These are phyloP conservation scores for Pangasius djambal DNA, from an alignment of 2,797 vertebrate species.

Conservation along the genomic window DNA sequence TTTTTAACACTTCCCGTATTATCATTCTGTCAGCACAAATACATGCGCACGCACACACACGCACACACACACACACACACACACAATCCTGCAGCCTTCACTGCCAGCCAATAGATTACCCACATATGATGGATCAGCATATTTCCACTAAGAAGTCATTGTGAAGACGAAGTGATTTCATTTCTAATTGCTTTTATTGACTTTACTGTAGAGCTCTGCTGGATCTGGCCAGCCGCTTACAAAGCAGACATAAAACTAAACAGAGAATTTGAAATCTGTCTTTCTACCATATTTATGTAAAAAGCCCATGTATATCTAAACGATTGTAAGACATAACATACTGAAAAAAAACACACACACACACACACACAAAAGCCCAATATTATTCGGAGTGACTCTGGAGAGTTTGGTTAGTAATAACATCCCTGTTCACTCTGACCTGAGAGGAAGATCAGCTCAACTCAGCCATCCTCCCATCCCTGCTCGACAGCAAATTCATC, in stretches of 20 bases:
- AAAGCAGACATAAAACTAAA: slow-evolving; percentile 52
- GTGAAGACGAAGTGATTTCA: slow-evolving; percentile 51
- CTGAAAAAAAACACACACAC: not conserved
- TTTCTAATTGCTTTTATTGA: slow-evolving; percentile 64
- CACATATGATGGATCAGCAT: slow-evolving; percentile 52
- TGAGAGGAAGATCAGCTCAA: not conserved
- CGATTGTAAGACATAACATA: not conserved
- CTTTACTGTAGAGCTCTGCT: slow-evolving; percentile 46
- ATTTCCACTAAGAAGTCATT: slow-evolving; percentile 57
- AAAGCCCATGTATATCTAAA: not conserved
- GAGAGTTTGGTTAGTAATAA: not conserved
- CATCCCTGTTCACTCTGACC: not conserved
- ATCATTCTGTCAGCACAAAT: not conserved
- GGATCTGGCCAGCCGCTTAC: slow-evolving; percentile 37
- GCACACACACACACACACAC: slow-evolving; percentile 7
- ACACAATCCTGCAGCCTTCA: slow-evolving; percentile 7
- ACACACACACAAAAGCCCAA: too few species aligned
- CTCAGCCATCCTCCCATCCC: not conserved
- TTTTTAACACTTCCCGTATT: not conserved
- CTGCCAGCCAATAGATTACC: slow-evolving; percentile 50
- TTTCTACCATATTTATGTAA: slow-evolving; percentile 17
- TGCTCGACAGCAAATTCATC: not conserved
- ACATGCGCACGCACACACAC: not conserved
- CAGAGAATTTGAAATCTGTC: slow-evolving; percentile 7
- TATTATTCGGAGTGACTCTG: not conserved